phyloP scores from a whole-genome alignment of 1,140 invertebrate species.

The Sinonovacula constricta region DNA sequence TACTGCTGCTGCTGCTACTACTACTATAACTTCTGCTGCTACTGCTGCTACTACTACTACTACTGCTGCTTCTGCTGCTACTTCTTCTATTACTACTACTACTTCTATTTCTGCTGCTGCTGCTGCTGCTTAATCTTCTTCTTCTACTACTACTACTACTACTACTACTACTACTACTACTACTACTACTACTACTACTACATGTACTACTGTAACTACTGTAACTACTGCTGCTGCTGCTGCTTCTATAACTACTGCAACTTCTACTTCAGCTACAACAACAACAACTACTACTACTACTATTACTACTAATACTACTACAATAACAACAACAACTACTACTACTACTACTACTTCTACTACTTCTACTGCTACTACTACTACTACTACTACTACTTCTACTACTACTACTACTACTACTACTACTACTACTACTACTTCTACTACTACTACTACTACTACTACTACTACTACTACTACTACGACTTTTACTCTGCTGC shows the following conservation, averaged over 20 bases:
- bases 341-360: neutral
- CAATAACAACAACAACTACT: neutral
- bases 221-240: neutral
- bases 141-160: neutral
- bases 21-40: too few relatives aligned
- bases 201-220: neutral
- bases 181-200: neutral
- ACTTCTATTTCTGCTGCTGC: neutral
- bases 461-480: too few relatives aligned
- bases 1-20: constrained; percentile 30
- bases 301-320: neutral
- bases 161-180: neutral
- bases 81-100: constrained; percentile 3
- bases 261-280: constrained; percentile 1
- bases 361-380: constrained; percentile 1
- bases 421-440: neutral
- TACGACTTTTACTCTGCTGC: constrained; percentile 5
- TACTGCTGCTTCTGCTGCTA: too few relatives aligned
- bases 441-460: constrained; percentile 12
- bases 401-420: neutral
- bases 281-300: neutral
- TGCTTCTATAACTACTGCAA: neutral
- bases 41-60: constrained; percentile 28
- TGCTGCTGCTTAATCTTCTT: neutral
- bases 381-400: constrained; percentile 5